Evolutionary conservation across 2,113 vertebrate genomes (phyloP).

Genomic region (Coryphaenoides rupestris): DNA sequence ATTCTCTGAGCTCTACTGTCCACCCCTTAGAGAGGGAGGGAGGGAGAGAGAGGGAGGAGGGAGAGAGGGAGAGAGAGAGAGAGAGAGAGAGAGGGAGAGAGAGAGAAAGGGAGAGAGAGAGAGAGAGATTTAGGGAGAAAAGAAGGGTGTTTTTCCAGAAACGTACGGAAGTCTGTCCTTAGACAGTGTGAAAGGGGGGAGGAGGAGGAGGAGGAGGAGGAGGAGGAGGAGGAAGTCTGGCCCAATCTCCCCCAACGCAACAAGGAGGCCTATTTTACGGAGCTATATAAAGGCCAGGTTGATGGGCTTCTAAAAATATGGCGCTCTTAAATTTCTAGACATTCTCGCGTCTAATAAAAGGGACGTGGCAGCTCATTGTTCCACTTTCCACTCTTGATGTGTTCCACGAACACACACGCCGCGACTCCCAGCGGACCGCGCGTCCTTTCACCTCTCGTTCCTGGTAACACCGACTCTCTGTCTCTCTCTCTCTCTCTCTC

Average conservation of each 20-base stretch:
- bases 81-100: no score
- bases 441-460: neutral
- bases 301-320: constrained; percentile 75
- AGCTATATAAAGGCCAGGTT: constrained; percentile 71
- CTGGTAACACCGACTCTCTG: neutral
- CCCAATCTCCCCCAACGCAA: constrained; percentile 48
- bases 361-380: constrained; percentile 56
- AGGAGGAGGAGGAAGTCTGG: constrained; percentile 38
- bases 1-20: constrained; percentile 45
- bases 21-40: constrained; percentile 36
- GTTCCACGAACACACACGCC: constrained; percentile 39
- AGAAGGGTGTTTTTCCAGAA: no score
- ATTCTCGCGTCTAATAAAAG: constrained; percentile 61
- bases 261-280: constrained; percentile 65
- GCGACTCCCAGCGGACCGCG: constrained; percentile 47
- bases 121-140: no score
- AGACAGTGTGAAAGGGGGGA: no score
- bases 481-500: constrained; percentile 4
- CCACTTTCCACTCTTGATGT: constrained; percentile 55
- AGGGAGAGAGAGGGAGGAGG: constrained; percentile 14
- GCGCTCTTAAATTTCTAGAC: constrained; percentile 66
- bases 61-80: no score
- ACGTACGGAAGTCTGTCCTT: no score
- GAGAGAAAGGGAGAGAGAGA: no score
- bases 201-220: no score